Base-by-base conservation (phyloP, 2,113 vertebrate species). In the Grantiella picta region DNA sequence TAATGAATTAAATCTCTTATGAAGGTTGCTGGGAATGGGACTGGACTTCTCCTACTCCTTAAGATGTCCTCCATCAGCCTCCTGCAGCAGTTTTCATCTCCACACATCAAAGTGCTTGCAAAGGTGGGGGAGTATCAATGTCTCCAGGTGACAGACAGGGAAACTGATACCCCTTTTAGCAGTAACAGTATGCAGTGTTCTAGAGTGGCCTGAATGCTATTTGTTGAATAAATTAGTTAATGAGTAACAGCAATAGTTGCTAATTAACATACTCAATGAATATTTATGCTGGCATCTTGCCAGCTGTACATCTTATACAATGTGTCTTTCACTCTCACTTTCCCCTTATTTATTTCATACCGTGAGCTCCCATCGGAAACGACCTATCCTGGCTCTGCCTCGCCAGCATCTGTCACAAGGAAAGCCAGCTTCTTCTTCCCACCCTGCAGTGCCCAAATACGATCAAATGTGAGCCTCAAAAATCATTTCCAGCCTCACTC, bases 161-260 rank as follows among this genome's bases (percentile, higher is more conserved):
- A 96, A 95, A 95, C 73, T 79, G 95, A 97, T 95, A 96, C 52
- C 78, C 86, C 73, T 92, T 89, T 96, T 92, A 95, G 77, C 90
- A 94, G 93, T 92, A 96, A 96, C 94, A 96, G 79, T 96, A 94
- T 92, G 93, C 95, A 96, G 88, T 82, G 77, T 95, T 92, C 96
- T 96, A 96, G 92, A 96, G 93, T 95, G 80, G 94, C 85, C 65
- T 92, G 88, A 95, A 95, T 96, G 88, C 76, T 96, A 92, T 96
- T 96, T 96, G 92, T 95, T 96, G 95, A 96, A 96, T 96, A 97
- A 97, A 96, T 97, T 97, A 95, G 92, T 94, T 96, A 95, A 97
- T 95, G 94, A 96, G 94, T 96, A 96, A 93, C 95, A 95, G 95
- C 95, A 97, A 93, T 95, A 94, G 90, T 96, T 95, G 88, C 96